Base-by-base conservation (phyloP, 2,888 invertebrate species). In the Ischnus inquisitorius region DNA sequence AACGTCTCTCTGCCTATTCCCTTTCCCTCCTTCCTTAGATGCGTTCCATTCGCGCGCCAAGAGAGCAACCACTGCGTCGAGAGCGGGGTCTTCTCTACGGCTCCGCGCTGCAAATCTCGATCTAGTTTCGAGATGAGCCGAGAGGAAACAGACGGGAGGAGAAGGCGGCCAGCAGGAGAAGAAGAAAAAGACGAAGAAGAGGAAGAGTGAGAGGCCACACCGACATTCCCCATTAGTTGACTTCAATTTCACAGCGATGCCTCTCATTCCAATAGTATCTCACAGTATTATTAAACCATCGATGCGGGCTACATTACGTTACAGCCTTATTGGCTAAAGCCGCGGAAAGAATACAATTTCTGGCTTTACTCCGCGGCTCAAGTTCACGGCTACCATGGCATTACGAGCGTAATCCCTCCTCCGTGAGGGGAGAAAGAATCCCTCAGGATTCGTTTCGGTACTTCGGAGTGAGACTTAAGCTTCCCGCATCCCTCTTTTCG, bases 1-100 rank as follows among this genome's bases (percentile, higher is more conserved):
- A 84, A 80, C 83, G 83, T 84, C 77, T 80, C 64, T 82, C 84
- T 78, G 82, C 76, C 76, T 74, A 68, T 75, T 76, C 48, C 82
- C 54, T 62, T 51, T 46, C 46, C 75, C 34, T 16, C 62, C 41
- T 43, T n/a, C 68, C 28, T 48, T 19, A 39, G 64, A 43, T 28
- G 51, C 41, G 72, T 62, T 62, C 62, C 46, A 46, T 74, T 74
- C 74, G 74, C 74, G 62, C 74, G 74, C 74, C 74, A 74, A 74
- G 41, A 39, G 62, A 16, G 46, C 25, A n/a, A 14, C 60, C 39
- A 16, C 16, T 46, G 10, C 28, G 60, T 16, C 46, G 28, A 60
- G 60, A 2, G n/a, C n/a, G n/a, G n/a, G n/a, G 16, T 43, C 25
- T 72, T 69, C 28, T 43, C 22, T 12, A 22, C 22, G 72, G 28